Conservation (phyloP, 2,113 vertebrate genomes). For the Epinephelus fuscoguttatus region DNA sequence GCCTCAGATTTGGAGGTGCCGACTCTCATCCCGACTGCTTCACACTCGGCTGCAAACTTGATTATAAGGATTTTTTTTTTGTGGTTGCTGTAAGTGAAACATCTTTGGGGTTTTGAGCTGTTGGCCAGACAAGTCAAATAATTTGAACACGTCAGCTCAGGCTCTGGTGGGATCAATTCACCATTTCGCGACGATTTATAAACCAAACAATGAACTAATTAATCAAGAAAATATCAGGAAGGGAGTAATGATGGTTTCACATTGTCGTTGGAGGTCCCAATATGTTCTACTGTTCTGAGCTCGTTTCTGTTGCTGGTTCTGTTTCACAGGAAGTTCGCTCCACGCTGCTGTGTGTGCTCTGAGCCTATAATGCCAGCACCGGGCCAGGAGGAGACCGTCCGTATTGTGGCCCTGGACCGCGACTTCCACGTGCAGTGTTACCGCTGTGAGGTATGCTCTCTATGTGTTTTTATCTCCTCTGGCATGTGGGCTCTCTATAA, state of each 20-base stretch:
- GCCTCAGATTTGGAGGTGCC: too few relatives aligned
- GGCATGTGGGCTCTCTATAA: conserved; percentile 6
- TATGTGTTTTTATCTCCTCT: neutral
- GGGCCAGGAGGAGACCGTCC: conserved; percentile 97
- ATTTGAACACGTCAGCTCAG: neutral
- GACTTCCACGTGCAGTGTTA: conserved; percentile 99
- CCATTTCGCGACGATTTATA: neutral
- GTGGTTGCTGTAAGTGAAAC: neutral
- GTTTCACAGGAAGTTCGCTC: conserved; percentile 94
- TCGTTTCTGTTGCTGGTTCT: neutral
- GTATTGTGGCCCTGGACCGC: conserved; percentile 96
- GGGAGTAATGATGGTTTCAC: neutral
- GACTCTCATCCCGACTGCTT: too few relatives aligned
- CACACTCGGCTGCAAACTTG: too few relatives aligned
- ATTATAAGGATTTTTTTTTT: neutral
- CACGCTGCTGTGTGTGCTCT: conserved; percentile 95
- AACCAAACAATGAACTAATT: too few relatives aligned
- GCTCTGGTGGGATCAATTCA: neutral
- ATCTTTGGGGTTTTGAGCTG: neutral
- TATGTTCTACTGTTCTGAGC: neutral
- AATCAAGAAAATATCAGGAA: too few relatives aligned
- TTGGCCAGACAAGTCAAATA: neutral
- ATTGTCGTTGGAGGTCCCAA: neutral
- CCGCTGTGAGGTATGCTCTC: conserved; percentile 92
- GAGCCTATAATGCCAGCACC: conserved; percentile 97